These are phyloP conservation scores for Poecilia velifera DNA, from an alignment of 2,797 vertebrate genomes.

Conservation along the genomic window DNA sequence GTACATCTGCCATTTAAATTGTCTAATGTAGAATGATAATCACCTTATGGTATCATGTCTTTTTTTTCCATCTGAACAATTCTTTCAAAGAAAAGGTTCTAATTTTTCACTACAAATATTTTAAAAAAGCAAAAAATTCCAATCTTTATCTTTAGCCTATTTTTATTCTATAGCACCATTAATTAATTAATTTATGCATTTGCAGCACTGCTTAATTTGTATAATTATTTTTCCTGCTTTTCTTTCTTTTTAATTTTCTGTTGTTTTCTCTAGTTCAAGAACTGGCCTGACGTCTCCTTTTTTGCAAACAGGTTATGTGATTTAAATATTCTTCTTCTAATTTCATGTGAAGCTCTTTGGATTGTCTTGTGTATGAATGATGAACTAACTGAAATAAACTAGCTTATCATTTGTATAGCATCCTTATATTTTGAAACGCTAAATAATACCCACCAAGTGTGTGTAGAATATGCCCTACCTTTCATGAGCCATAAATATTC, in stretches of 20 bases:
- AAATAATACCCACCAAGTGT: not conserved
- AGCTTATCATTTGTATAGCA: not conserved
- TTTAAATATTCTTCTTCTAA: not conserved
- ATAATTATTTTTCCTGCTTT: no score
- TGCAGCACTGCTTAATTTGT: no score
- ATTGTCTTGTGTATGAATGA: not conserved
- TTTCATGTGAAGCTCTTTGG: not conserved
- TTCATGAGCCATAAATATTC: not conserved
- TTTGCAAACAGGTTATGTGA: not conserved
- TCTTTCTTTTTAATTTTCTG: not conserved
- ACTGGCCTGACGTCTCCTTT: not conserved
- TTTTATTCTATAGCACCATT: no score
- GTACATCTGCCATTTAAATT: not conserved
- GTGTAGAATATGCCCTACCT: not conserved
- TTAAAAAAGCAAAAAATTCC: not conserved
- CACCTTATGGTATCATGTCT: not conserved
- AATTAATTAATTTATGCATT: no score
- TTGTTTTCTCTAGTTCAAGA: not conserved
- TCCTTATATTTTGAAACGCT: not conserved
- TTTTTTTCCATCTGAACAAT: not conserved
- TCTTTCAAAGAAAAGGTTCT: not conserved
- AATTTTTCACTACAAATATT: not conserved
- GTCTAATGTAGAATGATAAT: not conserved
- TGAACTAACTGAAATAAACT: not conserved
- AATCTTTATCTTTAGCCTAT: no score